phyloP scores from a whole-genome alignment of 2,888 invertebrate species.

The Tachystola acroxantha region DNA sequence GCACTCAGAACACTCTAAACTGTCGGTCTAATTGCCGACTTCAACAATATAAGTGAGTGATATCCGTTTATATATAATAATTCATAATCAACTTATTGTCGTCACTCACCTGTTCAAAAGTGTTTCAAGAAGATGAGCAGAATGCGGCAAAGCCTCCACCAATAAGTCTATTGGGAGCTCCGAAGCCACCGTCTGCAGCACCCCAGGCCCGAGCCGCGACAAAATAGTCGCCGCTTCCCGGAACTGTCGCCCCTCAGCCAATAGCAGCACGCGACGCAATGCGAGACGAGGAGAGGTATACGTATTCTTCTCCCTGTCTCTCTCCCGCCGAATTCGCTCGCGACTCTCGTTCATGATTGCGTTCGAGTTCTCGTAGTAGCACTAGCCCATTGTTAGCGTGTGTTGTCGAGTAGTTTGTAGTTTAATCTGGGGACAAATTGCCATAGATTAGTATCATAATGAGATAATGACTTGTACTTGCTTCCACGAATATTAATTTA shows the following conservation, averaged over 20 bases:
- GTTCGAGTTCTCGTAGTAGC: conserved; percentile 26
- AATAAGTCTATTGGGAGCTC: conserved; percentile 92
- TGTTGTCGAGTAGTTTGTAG: conserved; percentile 3
- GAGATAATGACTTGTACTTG: no score
- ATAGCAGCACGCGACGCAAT: conserved; percentile 83
- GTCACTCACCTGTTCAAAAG: conserved; percentile 84
- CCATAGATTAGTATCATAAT: neutral
- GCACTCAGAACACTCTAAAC: no score
- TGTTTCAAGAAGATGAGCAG: conserved; percentile 91
- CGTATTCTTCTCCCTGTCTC: conserved; percentile 77
- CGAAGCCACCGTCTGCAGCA: conserved; percentile 84
- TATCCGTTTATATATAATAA: no score
- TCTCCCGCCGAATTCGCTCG: conserved; percentile 83
- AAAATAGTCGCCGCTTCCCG: conserved; percentile 93
- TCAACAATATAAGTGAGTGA: no score
- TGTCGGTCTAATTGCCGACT: no score
- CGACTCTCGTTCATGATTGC: conserved; percentile 82
- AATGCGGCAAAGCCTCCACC: conserved; percentile 93
- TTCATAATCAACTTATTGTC: no score
- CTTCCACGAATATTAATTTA: no score
- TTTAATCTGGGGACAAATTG: conserved; percentile 5
- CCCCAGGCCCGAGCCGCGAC: conserved; percentile 87
- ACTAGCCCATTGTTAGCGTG: conserved; percentile 65
- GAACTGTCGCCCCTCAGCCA: conserved; percentile 93
- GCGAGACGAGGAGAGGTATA: conserved; percentile 83